These are phyloP conservation scores for Haliclona indistincta DNA, from an alignment of 37 sponge, comb jelly and placozoan genomes.

Conservation along the genomic window DNA sequence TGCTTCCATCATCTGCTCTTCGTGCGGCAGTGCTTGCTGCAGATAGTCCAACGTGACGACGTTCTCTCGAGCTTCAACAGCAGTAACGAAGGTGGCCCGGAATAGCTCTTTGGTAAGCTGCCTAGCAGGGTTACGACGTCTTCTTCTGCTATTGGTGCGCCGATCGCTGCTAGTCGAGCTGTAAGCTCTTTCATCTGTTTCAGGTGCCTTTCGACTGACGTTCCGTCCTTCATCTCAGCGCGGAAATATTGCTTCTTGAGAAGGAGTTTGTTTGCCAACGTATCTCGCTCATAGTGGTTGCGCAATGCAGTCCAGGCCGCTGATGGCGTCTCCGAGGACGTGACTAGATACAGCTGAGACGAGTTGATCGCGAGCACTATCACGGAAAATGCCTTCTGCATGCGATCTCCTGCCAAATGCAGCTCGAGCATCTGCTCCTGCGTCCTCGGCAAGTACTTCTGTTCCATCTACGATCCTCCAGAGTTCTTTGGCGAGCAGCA, in stretches of 20 bases:
- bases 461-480: slow-evolving; percentile 43
- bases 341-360: slow-evolving; percentile 50
- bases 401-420: slow-evolving; percentile 11
- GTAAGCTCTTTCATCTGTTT: slow-evolving; percentile 63
- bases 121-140: slow-evolving; percentile 51
- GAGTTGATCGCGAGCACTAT: slow-evolving; percentile 43
- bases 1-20: slow-evolving; percentile 10
- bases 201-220: slow-evolving; percentile 33
- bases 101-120: slow-evolving; percentile 33
- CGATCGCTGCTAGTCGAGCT: slow-evolving; percentile 49
- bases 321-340: slow-evolving; percentile 30
- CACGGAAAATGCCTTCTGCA: slow-evolving; percentile 45
- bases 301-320: slow-evolving; percentile 24
- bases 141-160: slow-evolving; percentile 45
- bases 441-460: slow-evolving; percentile 30
- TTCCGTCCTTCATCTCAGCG: slow-evolving; percentile 54
- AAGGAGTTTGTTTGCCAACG: slow-evolving; percentile 51
- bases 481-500: slow-evolving; percentile 41
- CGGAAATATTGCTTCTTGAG: slow-evolving; percentile 48
- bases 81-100: slow-evolving; percentile 50
- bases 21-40: slow-evolving; percentile 47
- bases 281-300: slow-evolving; percentile 48
- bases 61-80: slow-evolving; percentile 50
- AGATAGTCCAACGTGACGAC: slow-evolving; percentile 17
- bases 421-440: slow-evolving; percentile 11